phyloP scores from a whole-genome alignment of 2,888 invertebrate genomes.

The Mythimna pallens region DNA sequence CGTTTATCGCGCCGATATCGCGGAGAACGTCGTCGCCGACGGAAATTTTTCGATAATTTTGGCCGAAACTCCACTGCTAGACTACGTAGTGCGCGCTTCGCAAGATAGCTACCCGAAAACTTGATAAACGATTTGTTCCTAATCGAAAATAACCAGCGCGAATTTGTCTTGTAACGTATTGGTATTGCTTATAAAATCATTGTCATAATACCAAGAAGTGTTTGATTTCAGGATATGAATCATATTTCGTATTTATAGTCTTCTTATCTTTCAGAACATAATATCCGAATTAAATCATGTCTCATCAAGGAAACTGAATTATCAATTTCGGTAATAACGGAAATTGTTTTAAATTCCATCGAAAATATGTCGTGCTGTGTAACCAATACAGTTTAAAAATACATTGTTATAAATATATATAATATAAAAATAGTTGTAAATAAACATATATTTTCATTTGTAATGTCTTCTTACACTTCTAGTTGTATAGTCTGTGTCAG shows the following conservation, averaged over 20 bases:
- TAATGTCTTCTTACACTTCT: conserved; percentile 64
- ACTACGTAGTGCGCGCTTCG: conserved; percentile 59
- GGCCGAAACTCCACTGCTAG: conserved; percentile 65
- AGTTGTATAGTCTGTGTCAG: conserved; percentile 67
- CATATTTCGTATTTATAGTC: conserved; percentile 5
- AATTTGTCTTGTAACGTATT: conserved; percentile 33
- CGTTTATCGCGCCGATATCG: conserved; percentile 77
- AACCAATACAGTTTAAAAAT: conserved; percentile 29
- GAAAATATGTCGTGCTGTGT: conserved; percentile 13
- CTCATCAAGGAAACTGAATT: conserved; percentile 10
- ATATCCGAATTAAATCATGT: background rate
- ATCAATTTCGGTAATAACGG: background rate
- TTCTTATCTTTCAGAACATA: background rate
- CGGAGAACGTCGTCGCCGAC: conserved; percentile 67
- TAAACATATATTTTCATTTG: conserved; percentile 59
- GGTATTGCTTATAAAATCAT: conserved; percentile 22
- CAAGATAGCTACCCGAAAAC: conserved; percentile 67
- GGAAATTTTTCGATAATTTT: conserved; percentile 82
- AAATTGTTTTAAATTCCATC: conserved; percentile 1
- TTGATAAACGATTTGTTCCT: conserved; percentile 69
- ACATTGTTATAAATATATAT: too few species aligned
- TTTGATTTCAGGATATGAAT: conserved; percentile 5
- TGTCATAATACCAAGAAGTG: background rate
- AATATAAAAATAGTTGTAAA: too few species aligned
- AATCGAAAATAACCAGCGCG: conserved; percentile 36